These are phyloP conservation scores for Yponomeuta sedellus DNA, from an alignment of 2,888 invertebrate genomes.

Conservation along the genomic window DNA sequence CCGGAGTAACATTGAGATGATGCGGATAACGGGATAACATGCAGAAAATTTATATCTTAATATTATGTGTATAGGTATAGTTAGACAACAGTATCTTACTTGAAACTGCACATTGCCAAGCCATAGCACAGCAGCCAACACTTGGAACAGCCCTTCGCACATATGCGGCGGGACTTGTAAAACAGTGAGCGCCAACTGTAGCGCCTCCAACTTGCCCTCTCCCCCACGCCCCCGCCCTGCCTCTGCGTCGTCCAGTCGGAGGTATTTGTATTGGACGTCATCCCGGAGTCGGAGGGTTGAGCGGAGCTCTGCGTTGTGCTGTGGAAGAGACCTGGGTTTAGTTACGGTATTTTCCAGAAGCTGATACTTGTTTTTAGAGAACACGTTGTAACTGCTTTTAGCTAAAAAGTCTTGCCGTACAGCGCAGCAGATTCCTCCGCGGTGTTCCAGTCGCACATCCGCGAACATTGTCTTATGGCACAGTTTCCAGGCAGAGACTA, in stretches of 20 bases:
- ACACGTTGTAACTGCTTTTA: too few relatives aligned
- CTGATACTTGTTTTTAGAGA: too few relatives aligned
- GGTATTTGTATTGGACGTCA: constrained; percentile 87
- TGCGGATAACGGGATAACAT: too few relatives aligned
- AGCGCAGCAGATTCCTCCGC: constrained; percentile 93
- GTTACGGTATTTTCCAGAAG: too few relatives aligned
- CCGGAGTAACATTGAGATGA: too few relatives aligned
- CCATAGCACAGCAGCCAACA: constrained; percentile 92
- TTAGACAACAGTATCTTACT: constrained; percentile 42
- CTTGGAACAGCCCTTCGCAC: constrained; percentile 93
- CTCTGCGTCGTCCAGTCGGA: constrained; percentile 86
- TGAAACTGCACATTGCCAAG: constrained; percentile 91
- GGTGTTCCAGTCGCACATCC: constrained; percentile 92
- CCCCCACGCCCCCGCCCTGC: constrained; percentile 47
- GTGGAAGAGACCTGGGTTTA: constrained; percentile 13
- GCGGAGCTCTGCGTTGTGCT: constrained; percentile 85
- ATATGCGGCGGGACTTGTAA: constrained; percentile 89
- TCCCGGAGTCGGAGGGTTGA: constrained; percentile 84
- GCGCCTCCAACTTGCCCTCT: constrained; percentile 82
- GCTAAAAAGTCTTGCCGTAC: constrained; percentile 94
- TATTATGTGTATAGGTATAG: too few relatives aligned
- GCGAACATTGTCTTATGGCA: too few relatives aligned
- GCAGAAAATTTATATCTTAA: too few relatives aligned
- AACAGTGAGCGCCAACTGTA: constrained; percentile 91
- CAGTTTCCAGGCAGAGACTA: too few relatives aligned